Conservation (phyloP, 2,113 vertebrate genomes). For the mouse (Mus musculus) region GRCm39 chr15:85702001-85702500, state of each 20-base stretch:
- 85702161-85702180: conserved; percentile 83
- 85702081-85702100: conserved; percentile 81
- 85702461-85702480: conserved; percentile 74
- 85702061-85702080: conserved; percentile 85
- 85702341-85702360: conserved; percentile 87
- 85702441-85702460: conserved; percentile 74
- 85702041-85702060: conserved; percentile 51
- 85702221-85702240: conserved; percentile 62
- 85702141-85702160: conserved; percentile 54
- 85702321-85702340: conserved; percentile 83
- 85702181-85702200: conserved; percentile 32
- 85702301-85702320: conserved; percentile 82
- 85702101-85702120: conserved; percentile 85
- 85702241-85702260: conserved; percentile 65
- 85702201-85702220: conserved; percentile 83
- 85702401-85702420: conserved; percentile 83
- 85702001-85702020: conserved; percentile 63
- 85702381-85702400: conserved; percentile 85
- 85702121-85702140: conserved; percentile 81
- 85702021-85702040: background rate
- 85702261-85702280: conserved; percentile 66
- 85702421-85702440: conserved; percentile 83
- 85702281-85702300: conserved; percentile 86
- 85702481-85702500: conserved; percentile 77
- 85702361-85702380: conserved; percentile 69